Evolutionary conservation across 2,888 invertebrate genomes (phyloP).

Genomic region (Papilio demoleus): DNA sequence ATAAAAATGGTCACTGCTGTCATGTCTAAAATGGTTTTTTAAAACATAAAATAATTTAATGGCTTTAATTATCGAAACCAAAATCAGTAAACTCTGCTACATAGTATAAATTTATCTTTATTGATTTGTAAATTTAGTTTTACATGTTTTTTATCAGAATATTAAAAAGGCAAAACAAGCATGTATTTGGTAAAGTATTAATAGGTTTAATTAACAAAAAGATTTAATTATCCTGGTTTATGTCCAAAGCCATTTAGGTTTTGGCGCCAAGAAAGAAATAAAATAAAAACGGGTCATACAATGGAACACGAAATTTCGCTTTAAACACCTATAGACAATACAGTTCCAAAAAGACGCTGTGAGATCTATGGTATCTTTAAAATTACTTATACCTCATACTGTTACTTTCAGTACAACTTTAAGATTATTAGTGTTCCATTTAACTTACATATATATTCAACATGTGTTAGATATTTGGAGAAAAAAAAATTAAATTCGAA

Average conservation of each 20-base stretch:
- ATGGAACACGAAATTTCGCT: too few species aligned
- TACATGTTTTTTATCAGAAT: not conserved
- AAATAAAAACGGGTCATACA: too few species aligned
- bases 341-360: too few species aligned
- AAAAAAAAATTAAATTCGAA: not conserved
- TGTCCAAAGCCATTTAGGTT: not conserved
- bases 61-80: slow-evolving; percentile 16
- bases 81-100: slow-evolving; percentile 24
- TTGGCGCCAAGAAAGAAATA: not conserved
- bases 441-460: too few species aligned
- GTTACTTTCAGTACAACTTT: too few species aligned
- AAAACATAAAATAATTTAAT: slow-evolving; percentile 22
- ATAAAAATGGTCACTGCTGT: not conserved
- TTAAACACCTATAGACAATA: too few species aligned
- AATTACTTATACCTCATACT: too few species aligned
- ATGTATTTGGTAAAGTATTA: not conserved
- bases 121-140: slow-evolving; percentile 28
- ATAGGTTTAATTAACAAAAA: not conserved
- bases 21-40: not conserved
- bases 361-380: too few species aligned
- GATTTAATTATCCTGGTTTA: not conserved
- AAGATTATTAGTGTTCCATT: too few species aligned
- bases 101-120: slow-evolving; percentile 19
- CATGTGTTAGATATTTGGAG: not conserved
- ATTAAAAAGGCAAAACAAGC: slow-evolving; percentile 2